Conservation (phyloP, 2,888 invertebrate species). For the Cerastis rubricosa region DNA sequence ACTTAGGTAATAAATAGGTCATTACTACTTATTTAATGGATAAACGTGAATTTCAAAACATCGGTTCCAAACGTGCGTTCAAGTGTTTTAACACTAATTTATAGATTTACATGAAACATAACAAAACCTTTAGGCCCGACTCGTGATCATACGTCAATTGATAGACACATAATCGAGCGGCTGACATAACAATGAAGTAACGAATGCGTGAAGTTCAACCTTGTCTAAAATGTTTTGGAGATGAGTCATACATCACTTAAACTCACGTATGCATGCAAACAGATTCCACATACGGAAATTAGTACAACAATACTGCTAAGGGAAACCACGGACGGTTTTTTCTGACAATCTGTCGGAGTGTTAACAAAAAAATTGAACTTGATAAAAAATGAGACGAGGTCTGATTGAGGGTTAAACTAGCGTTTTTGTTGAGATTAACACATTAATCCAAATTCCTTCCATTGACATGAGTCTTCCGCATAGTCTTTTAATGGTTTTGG, state of each 20-base stretch:
- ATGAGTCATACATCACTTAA: slow-evolving; percentile 47
- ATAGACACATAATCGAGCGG: slow-evolving; percentile 33
- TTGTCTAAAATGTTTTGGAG: slow-evolving; percentile 49
- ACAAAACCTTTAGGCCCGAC: slow-evolving; percentile 27
- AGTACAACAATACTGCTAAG: slow-evolving; percentile 37
- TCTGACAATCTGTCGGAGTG: slow-evolving; percentile 48
- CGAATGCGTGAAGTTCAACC: slow-evolving; percentile 53
- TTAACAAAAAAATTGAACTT: slow-evolving; percentile 35
- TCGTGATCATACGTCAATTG: slow-evolving; percentile 40
- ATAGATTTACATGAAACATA: slow-evolving; percentile 30
- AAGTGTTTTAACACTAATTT: slow-evolving; percentile 23
- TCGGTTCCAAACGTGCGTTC: slow-evolving; percentile 28
- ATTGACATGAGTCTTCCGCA: slow-evolving; percentile 23
- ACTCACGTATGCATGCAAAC: slow-evolving; percentile 22
- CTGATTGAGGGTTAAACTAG: slow-evolving; percentile 22
- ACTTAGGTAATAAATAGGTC: not conserved
- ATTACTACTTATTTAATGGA: not conserved
- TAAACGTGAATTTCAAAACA: slow-evolving; percentile 4
- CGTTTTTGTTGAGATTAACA: slow-evolving; percentile 30
- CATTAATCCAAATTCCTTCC: not conserved
- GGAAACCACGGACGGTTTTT: slow-evolving; percentile 31
- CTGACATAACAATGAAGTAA: slow-evolving; percentile 60
- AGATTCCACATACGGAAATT: slow-evolving; percentile 55
- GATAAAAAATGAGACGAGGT: slow-evolving; percentile 46
- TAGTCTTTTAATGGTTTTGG: not conserved